These are phyloP conservation scores for Linnaemya vulpina DNA, from an alignment of 2,888 invertebrate genomes.

Conservation along the genomic window DNA sequence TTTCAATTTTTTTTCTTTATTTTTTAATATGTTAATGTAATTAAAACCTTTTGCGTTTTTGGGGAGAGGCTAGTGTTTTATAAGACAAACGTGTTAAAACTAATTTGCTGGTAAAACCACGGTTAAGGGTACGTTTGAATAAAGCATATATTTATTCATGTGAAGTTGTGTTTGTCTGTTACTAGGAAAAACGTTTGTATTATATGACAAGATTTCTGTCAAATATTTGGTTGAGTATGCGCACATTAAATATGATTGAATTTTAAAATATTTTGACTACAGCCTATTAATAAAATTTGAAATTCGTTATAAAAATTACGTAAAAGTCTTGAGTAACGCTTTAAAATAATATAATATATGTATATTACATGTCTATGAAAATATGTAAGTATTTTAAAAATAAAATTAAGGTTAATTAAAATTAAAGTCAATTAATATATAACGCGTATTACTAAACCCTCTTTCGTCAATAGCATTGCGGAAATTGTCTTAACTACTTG, in stretches of 20 bases:
- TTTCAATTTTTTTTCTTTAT: conserved; percentile 31
- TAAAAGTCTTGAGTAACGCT: no score
- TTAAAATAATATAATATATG: no score
- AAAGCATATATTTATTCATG: conserved; percentile 48
- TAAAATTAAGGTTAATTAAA: no score
- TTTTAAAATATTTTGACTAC: conserved; percentile 15
- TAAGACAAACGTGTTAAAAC: conserved; percentile 73
- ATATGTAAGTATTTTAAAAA: no score
- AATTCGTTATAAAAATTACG: background rate
- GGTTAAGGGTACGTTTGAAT: conserved; percentile 65
- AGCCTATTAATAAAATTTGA: conserved; percentile 23
- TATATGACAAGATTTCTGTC: conserved; percentile 62
- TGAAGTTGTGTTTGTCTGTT: conserved; percentile 42
- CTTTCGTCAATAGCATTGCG: no score
- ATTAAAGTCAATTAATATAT: no score
- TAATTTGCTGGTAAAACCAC: conserved; percentile 64
- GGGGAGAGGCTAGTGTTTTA: conserved; percentile 72
- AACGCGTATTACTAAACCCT: no score
- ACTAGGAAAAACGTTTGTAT: conserved; percentile 36
- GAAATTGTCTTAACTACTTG: no score
- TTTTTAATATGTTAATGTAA: conserved; percentile 57
- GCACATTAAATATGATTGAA: background rate
- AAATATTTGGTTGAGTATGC: conserved; percentile 66
- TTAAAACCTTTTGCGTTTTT: conserved; percentile 63
- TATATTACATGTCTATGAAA: no score